These are phyloP conservation scores for Epicampocera succincta DNA, from an alignment of 2,888 invertebrate species.

Conservation along the genomic window DNA sequence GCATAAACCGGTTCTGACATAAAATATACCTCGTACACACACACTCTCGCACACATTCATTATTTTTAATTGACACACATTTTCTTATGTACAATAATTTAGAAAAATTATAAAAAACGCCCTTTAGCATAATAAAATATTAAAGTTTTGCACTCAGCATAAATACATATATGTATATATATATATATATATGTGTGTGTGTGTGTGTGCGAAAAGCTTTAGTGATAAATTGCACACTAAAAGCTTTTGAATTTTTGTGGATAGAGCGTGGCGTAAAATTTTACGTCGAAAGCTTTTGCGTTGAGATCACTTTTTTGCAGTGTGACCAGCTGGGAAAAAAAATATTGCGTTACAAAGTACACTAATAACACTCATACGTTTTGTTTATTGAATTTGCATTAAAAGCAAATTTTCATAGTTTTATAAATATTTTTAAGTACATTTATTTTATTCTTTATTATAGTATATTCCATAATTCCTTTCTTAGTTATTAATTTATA, in stretches of 20 bases:
- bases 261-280: neutral
- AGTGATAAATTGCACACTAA: slow-evolving; percentile 48
- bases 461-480: no score
- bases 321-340: slow-evolving; percentile 18
- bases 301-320: slow-evolving; percentile 35
- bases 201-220: no score
- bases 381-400: no score
- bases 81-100: slow-evolving; percentile 35
- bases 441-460: no score
- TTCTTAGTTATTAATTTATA: no score
- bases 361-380: no score
- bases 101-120: slow-evolving; percentile 49
- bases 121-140: slow-evolving; percentile 53
- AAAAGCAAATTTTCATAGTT: no score
- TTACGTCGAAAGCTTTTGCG: slow-evolving; percentile 21
- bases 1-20: slow-evolving; percentile 55
- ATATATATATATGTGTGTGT: no score
- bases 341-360: no score
- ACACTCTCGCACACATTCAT: neutral
- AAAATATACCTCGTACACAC: neutral
- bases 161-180: no score
- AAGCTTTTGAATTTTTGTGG: slow-evolving; percentile 22
- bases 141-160: slow-evolving; percentile 59
- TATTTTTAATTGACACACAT: slow-evolving; percentile 64
- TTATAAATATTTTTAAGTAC: no score